A percentile compares a stretch with the other conserved stretches of the same genome.
phyloP scores from a whole-genome alignment of 2,888 invertebrate species.

The Lochmaea capreae region DNA sequence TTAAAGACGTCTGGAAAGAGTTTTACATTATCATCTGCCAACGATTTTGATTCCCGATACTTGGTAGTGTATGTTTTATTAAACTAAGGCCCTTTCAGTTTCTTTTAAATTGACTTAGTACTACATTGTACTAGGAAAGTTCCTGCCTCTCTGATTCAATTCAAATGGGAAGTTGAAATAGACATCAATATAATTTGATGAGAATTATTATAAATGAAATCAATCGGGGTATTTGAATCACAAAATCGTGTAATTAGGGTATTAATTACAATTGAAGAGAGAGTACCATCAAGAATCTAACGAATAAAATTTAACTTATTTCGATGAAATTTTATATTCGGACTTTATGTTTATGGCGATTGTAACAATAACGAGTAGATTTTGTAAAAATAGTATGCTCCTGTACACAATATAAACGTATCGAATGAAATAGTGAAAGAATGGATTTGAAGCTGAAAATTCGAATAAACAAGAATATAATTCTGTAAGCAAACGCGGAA shows the following conservation, averaged over 20 bases:
- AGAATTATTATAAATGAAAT: constrained; percentile 6
- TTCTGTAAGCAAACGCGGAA: not conserved
- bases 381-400: too few species aligned
- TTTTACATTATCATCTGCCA: not conserved
- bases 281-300: not conserved
- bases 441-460: not conserved
- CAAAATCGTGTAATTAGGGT: constrained; percentile 8
- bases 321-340: not conserved
- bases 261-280: not conserved
- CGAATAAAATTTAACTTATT: not conserved
- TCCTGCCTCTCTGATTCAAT: too few species aligned
- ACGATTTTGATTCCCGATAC: not conserved
- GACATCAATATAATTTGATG: not conserved
- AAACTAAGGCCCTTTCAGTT: not conserved
- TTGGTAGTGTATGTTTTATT: not conserved
- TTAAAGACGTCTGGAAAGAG: not conserved
- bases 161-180: too few species aligned
- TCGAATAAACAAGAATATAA: not conserved
- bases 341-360: not conserved
- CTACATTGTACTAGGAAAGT: too few species aligned
- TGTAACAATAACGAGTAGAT: too few species aligned
- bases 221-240: constrained; percentile 1
- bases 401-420: not conserved
- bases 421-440: not conserved
- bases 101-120: not conserved